These are phyloP conservation scores for Nomada ferruginata DNA, from an alignment of 2,888 invertebrate genomes.

Conservation along the genomic window DNA sequence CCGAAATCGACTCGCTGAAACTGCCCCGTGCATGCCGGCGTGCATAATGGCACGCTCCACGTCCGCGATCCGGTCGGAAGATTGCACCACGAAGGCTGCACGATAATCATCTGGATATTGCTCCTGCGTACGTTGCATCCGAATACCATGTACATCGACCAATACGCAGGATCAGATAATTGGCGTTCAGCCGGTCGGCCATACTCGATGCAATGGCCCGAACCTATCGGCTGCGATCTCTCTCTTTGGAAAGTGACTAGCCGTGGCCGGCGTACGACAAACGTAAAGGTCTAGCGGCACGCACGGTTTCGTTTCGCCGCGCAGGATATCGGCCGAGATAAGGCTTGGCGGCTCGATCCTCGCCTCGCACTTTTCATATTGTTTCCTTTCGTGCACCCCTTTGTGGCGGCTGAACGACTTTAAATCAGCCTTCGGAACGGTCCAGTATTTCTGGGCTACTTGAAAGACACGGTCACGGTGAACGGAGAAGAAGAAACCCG, in stretches of 20 bases:
- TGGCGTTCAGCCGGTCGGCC: constrained; percentile 78
- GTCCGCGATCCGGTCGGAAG: constrained; percentile 76
- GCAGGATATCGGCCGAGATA: constrained; percentile 43
- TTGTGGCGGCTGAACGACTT: constrained; percentile 10
- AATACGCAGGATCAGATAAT: constrained; percentile 81
- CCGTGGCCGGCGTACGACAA: constrained; percentile 68
- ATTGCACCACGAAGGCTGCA: constrained; percentile 76
- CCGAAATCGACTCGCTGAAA: constrained; percentile 58
- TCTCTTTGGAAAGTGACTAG: constrained; percentile 73
- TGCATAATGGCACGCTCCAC: constrained; percentile 80
- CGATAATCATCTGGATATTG: constrained; percentile 82
- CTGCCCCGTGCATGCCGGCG: constrained; percentile 34
- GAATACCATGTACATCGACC: constrained; percentile 72
- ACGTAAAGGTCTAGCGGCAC: constrained; percentile 57
- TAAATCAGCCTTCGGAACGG: background rate
- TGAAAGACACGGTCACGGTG: background rate
- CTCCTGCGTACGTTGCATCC: constrained; percentile 77
- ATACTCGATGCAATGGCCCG: constrained; percentile 67
- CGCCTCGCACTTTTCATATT: constrained; percentile 34
- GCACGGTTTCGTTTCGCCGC: constrained; percentile 32
- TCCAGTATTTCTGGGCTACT: background rate
- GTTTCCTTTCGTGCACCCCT: constrained; percentile 30
- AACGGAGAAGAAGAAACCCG: background rate
- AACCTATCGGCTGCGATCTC: constrained; percentile 77
- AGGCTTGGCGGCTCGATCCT: constrained; percentile 4